phyloP scores from a whole-genome alignment of 2,113 vertebrate species.

The Galbula dea region DNA sequence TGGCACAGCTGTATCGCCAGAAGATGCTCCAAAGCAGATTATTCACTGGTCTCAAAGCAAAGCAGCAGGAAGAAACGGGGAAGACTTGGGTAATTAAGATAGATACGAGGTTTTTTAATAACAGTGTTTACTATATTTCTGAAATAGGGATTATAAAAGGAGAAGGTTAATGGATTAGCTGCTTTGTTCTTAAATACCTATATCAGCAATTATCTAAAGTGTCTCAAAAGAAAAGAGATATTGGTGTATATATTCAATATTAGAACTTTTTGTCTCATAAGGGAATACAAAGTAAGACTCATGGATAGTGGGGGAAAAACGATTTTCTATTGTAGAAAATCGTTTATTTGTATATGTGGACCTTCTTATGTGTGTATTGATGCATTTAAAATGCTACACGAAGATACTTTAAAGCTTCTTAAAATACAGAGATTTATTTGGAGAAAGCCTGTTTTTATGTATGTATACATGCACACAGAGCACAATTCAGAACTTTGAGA shows the following conservation, averaged over 20 bases:
- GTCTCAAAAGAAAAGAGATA: background rate
- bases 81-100: constrained; percentile 76
- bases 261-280: background rate
- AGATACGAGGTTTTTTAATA: background rate
- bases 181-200: background rate
- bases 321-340: background rate
- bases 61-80: constrained; percentile 68
- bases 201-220: background rate
- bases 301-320: background rate
- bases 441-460: background rate
- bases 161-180: background rate
- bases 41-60: constrained; percentile 78
- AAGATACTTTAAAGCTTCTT: background rate
- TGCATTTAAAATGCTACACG: background rate
- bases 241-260: background rate
- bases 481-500: background rate
- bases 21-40: constrained; percentile 81
- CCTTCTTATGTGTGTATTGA: background rate
- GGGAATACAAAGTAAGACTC: background rate
- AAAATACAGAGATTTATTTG: background rate
- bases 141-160: background rate
- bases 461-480: background rate
- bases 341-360: fast-evolving
- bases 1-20: constrained; percentile 84
- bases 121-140: background rate